Percentiles rank a stretch among this genome's conserved stretches.
These are phyloP conservation scores for Macquaria australasica DNA, from an alignment of 2,113 vertebrate genomes.

Conservation along the genomic window DNA sequence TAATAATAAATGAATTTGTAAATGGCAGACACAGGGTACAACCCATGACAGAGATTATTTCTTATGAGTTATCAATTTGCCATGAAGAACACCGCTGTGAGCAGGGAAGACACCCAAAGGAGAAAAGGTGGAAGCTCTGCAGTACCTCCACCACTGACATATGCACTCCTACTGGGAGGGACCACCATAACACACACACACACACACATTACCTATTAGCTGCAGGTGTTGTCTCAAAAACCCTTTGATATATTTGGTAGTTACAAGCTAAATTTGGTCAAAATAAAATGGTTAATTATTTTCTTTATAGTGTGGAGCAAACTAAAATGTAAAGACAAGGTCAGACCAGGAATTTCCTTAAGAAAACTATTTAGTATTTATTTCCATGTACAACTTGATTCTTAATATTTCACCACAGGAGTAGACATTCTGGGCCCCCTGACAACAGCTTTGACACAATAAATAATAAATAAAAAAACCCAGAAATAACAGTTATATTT, in stretches of 20 bases:
- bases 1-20: conserved; percentile 28
- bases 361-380: neutral
- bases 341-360: neutral
- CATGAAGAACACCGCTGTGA: conserved; percentile 41
- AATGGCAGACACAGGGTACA: conserved; percentile 46
- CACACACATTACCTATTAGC: neutral
- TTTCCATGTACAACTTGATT: neutral
- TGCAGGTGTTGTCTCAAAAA: neutral
- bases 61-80: conserved; percentile 48
- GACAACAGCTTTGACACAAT: neutral
- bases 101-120: conserved; percentile 51
- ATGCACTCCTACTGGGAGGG: conserved; percentile 21
- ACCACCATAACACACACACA: neutral
- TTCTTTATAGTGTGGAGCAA: neutral
- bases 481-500: neutral
- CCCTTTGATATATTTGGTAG: neutral
- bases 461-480: neutral
- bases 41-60: conserved; percentile 44
- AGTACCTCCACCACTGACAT: conserved; percentile 45
- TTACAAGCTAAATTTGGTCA: conserved; percentile 2
- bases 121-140: conserved; percentile 25
- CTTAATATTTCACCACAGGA: neutral
- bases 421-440: neutral
- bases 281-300: neutral
- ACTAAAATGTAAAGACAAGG: neutral